Evolutionary conservation across 92 coral and sea anemone species (phyloP).

Genomic region (Zoanthus sansibaricus): DNA sequence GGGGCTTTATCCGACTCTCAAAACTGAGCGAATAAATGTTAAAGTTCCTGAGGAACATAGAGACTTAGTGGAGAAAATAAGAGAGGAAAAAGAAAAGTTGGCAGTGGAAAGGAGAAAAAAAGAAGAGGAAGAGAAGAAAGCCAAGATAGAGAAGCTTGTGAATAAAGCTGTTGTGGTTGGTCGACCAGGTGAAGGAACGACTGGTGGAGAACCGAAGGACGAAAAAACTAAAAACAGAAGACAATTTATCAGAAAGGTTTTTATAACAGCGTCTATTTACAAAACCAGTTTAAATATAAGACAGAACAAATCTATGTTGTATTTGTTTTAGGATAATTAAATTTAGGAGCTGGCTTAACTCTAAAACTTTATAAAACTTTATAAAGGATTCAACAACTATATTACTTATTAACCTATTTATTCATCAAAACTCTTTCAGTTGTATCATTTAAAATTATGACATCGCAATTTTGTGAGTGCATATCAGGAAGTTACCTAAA

Average conservation of each 20-base stretch:
- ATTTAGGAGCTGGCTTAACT: too few relatives aligned
- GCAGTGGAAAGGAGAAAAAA: constrained; percentile 69
- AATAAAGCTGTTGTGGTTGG: constrained; percentile 57
- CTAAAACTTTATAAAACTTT: too few relatives aligned
- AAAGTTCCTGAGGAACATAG: constrained; percentile 58
- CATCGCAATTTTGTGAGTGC: too few relatives aligned
- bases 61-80: constrained; percentile 76
- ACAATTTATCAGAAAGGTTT: constrained; percentile 80
- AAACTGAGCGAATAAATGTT: neutral
- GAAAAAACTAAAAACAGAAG: constrained; percentile 77
- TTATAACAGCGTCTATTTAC: neutral
- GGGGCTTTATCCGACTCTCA: neutral
- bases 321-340: too few relatives aligned
- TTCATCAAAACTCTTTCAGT: too few relatives aligned
- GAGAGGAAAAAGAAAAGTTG: constrained; percentile 88
- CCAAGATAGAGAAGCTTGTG: constrained; percentile 74
- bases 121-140: constrained; percentile 70
- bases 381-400: too few relatives aligned
- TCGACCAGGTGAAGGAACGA: constrained; percentile 44
- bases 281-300: neutral
- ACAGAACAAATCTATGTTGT: too few relatives aligned
- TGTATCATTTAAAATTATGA: too few relatives aligned
- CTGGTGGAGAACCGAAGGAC: constrained; percentile 89
- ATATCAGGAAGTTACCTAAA: too few relatives aligned
- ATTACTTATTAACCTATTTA: too few relatives aligned